These are phyloP conservation scores for Phaethon lepturus DNA, from an alignment of 2,113 vertebrate genomes.

Conservation along the genomic window DNA sequence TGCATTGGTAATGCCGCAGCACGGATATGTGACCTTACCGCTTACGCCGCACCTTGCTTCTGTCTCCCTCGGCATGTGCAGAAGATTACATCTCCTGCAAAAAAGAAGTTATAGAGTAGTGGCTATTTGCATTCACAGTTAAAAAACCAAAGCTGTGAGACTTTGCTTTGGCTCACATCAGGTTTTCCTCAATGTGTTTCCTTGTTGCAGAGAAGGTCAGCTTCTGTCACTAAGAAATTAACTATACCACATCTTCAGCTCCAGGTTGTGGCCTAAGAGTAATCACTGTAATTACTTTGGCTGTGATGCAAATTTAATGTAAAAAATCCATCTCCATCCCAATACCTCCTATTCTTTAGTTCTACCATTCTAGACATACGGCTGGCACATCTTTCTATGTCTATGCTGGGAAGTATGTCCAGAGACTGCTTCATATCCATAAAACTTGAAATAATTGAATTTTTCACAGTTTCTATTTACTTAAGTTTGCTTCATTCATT, in stretches of 20 bases:
- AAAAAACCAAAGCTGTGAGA: background rate
- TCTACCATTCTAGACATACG: background rate
- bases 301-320: background rate
- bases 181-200: background rate
- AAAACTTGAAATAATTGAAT: background rate
- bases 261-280: background rate
- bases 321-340: background rate
- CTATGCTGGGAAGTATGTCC: background rate
- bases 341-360: background rate
- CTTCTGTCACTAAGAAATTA: background rate
- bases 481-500: background rate
- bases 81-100: background rate
- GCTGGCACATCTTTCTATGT: background rate
- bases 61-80: background rate
- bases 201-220: background rate
- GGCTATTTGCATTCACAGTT: background rate
- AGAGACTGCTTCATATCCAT: background rate
- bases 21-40: accelerated
- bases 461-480: background rate
- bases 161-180: background rate
- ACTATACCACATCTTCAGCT: background rate
- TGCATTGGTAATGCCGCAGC: accelerated
- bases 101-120: background rate
- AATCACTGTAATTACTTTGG: background rate
- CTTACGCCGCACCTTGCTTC: background rate